Base-by-base conservation (phyloP, 2,797 vertebrate species). In the Florisuga fusca region DNA sequence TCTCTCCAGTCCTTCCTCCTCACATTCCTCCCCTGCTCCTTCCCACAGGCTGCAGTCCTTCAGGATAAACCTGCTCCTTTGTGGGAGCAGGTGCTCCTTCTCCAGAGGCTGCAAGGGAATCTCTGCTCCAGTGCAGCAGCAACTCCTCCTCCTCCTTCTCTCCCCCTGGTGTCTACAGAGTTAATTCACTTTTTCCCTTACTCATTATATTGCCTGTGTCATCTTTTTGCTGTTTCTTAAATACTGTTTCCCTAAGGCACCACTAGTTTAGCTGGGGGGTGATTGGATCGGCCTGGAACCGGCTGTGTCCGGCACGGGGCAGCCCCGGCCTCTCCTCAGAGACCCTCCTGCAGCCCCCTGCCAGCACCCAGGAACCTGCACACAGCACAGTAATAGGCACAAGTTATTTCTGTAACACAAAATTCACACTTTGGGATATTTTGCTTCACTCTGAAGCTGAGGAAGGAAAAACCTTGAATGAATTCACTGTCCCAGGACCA, bases 201-300 rank as follows among this genome's bases (percentile, higher is more conserved):
- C 6, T 63, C 19, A 12, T 55, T 10, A 11, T 13, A 48, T 31
- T 12, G 5, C 29, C 26, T 18, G 6, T 33, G 15, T 22, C 36
- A 27, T 7, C 17, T 7, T 48, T 90, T 74, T 69, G 12, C 34
- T 21, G 21, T 59, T 81, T 54, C 46, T 55, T 27, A 29, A 4
- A 4, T 3, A 7, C 0, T 0, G 6, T 45, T 19, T 1, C 13
- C 20, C 12, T 0, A 0, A 18, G 21, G 8, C 0, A 1, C 16
- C 21, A 8, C 36, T 3, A 2, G 5, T 29, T 3, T 0, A 2
- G 7, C 72, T 8, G 2, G 1, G 1, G 45, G 17, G 9, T 0
- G 6, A 29, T 5, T 19, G 25, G n/a, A 54, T 9, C 36, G 2
- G 3, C 10, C 34, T 63, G 58, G 58, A 76, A 53, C 25, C 4